Evolutionary conservation across 2,888 invertebrate genomes (phyloP), one percentile per base, ranked within the genome.

Genomic region (Piscicola geometra): DNA sequence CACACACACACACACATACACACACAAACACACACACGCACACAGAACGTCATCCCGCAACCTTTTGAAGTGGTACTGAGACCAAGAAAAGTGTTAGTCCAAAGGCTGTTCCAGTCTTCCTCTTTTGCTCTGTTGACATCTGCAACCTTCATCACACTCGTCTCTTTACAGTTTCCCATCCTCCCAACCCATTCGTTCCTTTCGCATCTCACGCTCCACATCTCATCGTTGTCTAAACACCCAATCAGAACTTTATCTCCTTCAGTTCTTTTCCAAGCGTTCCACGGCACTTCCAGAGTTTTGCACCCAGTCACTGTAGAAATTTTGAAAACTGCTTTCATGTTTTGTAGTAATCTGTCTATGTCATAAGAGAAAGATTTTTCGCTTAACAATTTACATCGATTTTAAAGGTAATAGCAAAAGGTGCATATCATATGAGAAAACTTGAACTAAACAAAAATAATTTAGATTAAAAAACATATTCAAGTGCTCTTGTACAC

Each of bases 1-100:
- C n/a, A n/a, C n/a, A n/a, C n/a, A n/a, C n/a, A n/a, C n/a, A n/a
- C n/a, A n/a, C n/a, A n/a, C n/a, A n/a, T n/a, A n/a, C n/a, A n/a
- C n/a, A n/a, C n/a, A n/a, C n/a, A n/a, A n/a, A n/a, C 35, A 73
- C 56, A 18, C 73, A 60, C 1, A 73, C 73, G 21, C 56, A 60
- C 36, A 73, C 32, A 1, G 64, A 33, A 2, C 56, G 41, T 25
- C 73, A 60, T 73, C 15, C n/a, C 2, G 12, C 2, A 15, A 73
- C 73, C 73, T 73, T 73, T 73, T 1, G 73, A 73, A 30, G 64
- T 64, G 35, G 52, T 73, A 64, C 64, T 73, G 30, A 73, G 64
- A 9, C 73, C 73, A 1, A 73, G 60, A 52, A 73, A 73, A 64
- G 73, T 56, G 30, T 52, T 35, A 33, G 64, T 52, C 15, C 56